Evolutionary conservation across 2,797 vertebrate species (phyloP).

Genomic region (Xenops minutus): DNA sequence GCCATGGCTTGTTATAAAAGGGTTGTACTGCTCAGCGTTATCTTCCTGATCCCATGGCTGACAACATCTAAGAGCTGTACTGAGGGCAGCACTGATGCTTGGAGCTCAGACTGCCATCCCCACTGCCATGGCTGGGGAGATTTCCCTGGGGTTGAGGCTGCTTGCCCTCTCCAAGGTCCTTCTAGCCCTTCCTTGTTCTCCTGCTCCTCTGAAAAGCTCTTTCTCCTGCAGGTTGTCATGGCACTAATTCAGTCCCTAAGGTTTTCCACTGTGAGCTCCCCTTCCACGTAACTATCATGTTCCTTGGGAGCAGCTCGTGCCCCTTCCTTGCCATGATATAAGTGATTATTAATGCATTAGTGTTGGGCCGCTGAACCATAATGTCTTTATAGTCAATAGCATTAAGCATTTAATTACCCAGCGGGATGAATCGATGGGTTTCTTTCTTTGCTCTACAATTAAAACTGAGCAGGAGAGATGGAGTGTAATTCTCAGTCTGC

Average conservation of each 20-base stretch:
- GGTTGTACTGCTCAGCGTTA: background rate
- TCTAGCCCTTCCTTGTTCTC: background rate
- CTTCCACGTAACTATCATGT: accelerated
- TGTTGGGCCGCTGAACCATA: constrained; percentile 17
- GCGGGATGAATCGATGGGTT: background rate
- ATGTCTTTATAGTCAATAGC: constrained; percentile 38
- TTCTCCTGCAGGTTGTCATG: accelerated
- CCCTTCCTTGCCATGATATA: background rate
- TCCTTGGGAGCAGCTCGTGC: background rate
- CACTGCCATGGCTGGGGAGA: accelerated
- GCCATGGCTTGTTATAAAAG: background rate
- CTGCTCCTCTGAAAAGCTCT: background rate
- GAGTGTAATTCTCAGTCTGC: background rate
- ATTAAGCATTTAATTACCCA: constrained; percentile 57
- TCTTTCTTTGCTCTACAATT: constrained; percentile 47
- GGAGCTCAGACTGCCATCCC: background rate
- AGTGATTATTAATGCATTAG: constrained; percentile 14
- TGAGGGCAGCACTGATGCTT: background rate
- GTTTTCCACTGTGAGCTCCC: background rate
- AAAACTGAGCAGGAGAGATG: background rate
- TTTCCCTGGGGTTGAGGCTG: background rate
- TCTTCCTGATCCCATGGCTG: background rate
- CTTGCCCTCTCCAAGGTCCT: background rate
- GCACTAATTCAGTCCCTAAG: background rate
- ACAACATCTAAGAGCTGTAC: background rate